Evolutionary conservation across 2,888 invertebrate species (phyloP).

Genomic region (Drosophila koepferae): DNA sequence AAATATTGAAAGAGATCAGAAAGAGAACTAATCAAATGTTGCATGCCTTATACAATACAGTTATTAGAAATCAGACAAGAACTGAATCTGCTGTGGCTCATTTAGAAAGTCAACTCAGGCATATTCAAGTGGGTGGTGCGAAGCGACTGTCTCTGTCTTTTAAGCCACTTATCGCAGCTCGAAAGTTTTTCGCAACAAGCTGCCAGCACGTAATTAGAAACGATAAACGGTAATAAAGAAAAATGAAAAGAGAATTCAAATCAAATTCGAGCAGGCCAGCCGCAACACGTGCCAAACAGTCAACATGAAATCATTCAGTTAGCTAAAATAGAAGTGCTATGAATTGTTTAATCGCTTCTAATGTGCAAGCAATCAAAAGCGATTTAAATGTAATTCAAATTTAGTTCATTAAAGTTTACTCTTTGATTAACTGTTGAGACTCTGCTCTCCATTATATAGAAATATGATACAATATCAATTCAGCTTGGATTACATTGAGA

Average conservation of each 20-base stretch:
- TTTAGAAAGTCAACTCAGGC: slow-evolving; percentile 37
- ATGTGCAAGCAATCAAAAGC: not conserved
- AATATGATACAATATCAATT: not conserved
- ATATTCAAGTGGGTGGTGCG: slow-evolving; percentile 29
- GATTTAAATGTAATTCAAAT: not conserved
- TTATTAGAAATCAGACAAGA: not conserved
- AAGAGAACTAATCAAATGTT: not conserved
- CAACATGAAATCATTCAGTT: slow-evolving; percentile 15
- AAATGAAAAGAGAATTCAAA: not conserved
- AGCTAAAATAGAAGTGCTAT: not conserved
- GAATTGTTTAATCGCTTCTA: not conserved
- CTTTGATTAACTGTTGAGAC: not conserved
- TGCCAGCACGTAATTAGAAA: slow-evolving; percentile 56
- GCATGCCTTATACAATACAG: not conserved
- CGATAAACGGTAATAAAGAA: slow-evolving; percentile 33
- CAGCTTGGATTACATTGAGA: not conserved
- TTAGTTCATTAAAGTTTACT: not conserved
- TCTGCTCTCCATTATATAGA: not conserved
- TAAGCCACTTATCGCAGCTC: slow-evolving; percentile 30
- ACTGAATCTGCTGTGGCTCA: slow-evolving; percentile 1
- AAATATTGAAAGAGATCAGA: not conserved
- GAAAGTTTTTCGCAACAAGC: slow-evolving; percentile 42
- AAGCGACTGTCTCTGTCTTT: slow-evolving; percentile 19
- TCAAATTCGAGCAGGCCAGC: slow-evolving; percentile 16
- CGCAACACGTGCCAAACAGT: slow-evolving; percentile 46